A percentile compares a stretch with the other conserved stretches of the same genome.
These are phyloP conservation scores for Portevinia maculata DNA, from an alignment of 2,888 invertebrate species.

Conservation along the genomic window DNA sequence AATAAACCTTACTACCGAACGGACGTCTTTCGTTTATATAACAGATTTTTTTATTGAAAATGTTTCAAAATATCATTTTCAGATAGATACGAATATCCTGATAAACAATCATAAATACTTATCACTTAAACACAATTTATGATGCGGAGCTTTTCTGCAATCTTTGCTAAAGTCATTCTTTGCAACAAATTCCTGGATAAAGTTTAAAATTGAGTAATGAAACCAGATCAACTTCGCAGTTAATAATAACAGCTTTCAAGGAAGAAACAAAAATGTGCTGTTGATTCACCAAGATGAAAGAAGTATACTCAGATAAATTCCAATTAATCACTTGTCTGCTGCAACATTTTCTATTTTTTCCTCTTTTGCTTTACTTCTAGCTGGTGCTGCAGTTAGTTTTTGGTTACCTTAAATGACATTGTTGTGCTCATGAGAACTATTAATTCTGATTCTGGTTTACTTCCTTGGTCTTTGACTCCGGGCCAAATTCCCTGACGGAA, in stretches of 20 bases:
- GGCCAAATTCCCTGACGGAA: slow-evolving; percentile 9
- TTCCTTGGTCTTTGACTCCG: slow-evolving; percentile 62
- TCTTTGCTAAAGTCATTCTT: slow-evolving; percentile 32
- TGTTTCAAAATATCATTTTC: neutral
- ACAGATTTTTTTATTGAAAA: no score
- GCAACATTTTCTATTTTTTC: slow-evolving; percentile 45
- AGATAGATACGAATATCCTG: no score
- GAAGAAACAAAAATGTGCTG: slow-evolving; percentile 38
- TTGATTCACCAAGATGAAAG: slow-evolving; percentile 5
- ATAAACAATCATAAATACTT: slow-evolving; percentile 37
- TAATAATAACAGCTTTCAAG: slow-evolving; percentile 51
- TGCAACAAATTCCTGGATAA: slow-evolving; percentile 35
- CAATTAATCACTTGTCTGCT: slow-evolving; percentile 72
- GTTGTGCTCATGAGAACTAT: slow-evolving; percentile 70
- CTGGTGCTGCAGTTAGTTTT: slow-evolving; percentile 56
- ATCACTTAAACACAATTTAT: slow-evolving; percentile 38
- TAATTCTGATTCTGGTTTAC: slow-evolving; percentile 63
- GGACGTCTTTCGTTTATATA: no score
- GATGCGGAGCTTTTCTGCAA: slow-evolving; percentile 5
- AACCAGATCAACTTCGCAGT: slow-evolving; percentile 63
- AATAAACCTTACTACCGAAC: no score
- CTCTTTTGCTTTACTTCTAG: slow-evolving; percentile 29
- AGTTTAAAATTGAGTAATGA: slow-evolving; percentile 70
- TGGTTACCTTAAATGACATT: slow-evolving; percentile 70
- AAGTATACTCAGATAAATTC: slow-evolving; percentile 54